phyloP scores from a whole-genome alignment of 1,140 invertebrate genomes.

The Trichonephila clavata region DNA sequence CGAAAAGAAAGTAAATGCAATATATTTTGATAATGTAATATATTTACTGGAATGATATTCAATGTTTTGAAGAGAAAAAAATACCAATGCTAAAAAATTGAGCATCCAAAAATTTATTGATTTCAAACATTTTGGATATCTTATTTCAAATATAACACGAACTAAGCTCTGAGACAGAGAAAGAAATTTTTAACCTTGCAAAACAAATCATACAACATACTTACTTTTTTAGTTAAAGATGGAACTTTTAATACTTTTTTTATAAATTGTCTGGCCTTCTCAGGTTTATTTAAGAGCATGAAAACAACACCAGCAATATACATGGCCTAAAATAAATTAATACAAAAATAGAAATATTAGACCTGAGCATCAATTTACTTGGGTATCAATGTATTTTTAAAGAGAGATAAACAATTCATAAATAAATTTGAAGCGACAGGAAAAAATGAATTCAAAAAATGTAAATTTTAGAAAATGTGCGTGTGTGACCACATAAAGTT shows the following conservation, averaged over 20 bases:
- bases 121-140: no score
- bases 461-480: no score
- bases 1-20: no score
- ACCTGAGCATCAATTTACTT: neutral
- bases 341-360: neutral
- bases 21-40: no score
- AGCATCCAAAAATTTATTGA: no score
- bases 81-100: no score
- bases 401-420: neutral
- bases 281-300: slow-evolving; percentile 59
- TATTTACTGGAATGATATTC: no score
- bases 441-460: neutral
- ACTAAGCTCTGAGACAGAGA: neutral
- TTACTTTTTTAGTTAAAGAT: slow-evolving; percentile 56
- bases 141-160: no score
- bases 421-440: neutral
- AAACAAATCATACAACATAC: neutral
- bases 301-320: slow-evolving; percentile 51
- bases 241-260: slow-evolving; percentile 48
- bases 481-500: no score
- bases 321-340: slow-evolving; percentile 55
- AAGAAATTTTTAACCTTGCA: neutral
- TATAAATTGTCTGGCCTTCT: slow-evolving; percentile 50
- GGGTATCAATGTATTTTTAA: neutral
- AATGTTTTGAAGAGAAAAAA: no score